Conservation (phyloP, 2,797 vertebrate species). For the Tenualosa ilisha region DNA sequence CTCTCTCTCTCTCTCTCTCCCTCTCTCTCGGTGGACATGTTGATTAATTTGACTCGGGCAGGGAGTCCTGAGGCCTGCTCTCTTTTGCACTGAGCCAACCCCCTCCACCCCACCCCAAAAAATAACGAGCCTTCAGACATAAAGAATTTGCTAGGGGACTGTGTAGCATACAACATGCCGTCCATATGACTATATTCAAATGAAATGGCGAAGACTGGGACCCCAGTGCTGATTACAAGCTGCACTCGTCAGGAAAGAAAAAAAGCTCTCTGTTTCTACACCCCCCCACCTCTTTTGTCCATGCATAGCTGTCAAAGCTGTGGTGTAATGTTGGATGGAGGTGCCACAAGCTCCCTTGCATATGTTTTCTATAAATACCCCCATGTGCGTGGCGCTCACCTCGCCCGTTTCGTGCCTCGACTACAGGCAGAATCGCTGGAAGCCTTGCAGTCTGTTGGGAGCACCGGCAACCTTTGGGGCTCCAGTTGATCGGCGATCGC, state of each 20-base stretch:
- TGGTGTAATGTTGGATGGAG: conserved; percentile 71
- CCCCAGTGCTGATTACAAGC: conserved; percentile 80
- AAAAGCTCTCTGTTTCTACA: conserved; percentile 30
- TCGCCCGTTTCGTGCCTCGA: conserved; percentile 48
- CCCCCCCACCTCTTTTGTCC: conserved; percentile 56
- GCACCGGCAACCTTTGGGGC: conserved; percentile 68
- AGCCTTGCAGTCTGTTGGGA: conserved; percentile 79
- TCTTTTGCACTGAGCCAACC: conserved; percentile 69
- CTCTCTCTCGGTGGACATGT: conserved; percentile 68
- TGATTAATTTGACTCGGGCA: conserved; percentile 86
- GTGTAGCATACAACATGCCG: conserved; percentile 73
- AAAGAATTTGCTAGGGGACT: conserved; percentile 78
- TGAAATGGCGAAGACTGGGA: conserved; percentile 74
- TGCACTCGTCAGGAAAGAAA: conserved; percentile 51
- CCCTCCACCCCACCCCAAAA: conserved; percentile 60
- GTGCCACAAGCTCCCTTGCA: conserved; percentile 77
- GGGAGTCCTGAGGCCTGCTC: conserved; percentile 84
- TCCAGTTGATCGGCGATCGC: conserved; percentile 72
- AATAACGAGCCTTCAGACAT: conserved; percentile 94
- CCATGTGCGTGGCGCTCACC: conserved; percentile 56
- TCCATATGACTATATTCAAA: conserved; percentile 81
- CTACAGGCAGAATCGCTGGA: conserved; percentile 65
- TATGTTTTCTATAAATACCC: conserved; percentile 84
- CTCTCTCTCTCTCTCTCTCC: conserved; percentile 56
- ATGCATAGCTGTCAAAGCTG: conserved; percentile 75